Evolutionary conservation across 1,140 invertebrate species (phyloP).

Genomic region (Macrostomum lignano): DNA sequence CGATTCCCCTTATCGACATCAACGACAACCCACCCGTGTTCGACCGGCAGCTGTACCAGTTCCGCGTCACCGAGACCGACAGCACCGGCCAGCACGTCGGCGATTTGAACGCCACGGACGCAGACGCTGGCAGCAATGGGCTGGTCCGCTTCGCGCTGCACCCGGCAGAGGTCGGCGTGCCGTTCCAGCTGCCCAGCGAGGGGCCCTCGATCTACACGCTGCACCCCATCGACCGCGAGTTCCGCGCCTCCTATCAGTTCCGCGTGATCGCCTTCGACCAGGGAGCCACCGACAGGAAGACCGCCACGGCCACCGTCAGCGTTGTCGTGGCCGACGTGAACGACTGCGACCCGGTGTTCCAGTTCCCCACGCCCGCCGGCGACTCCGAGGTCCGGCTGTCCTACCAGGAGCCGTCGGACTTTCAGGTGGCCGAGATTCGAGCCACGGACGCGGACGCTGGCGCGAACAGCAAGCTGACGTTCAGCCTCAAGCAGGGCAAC

Average conservation of each 20-base stretch:
- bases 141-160: no score
- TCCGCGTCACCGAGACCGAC: slow-evolving; percentile 8
- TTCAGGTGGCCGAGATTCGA: no score
- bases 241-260: slow-evolving; percentile 43
- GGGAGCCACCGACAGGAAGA: slow-evolving; percentile 35
- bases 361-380: no score
- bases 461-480: no score
- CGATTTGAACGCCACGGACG: slow-evolving; percentile 7
- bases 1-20: slow-evolving; percentile 37
- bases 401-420: no score
- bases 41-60: slow-evolving; percentile 1
- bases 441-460: no score
- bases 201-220: no score
- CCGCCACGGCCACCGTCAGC: background rate
- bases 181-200: no score
- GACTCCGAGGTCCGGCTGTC: no score
- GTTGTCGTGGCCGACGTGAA: background rate
- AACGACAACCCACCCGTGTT: slow-evolving; percentile 19
- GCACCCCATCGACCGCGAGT: slow-evolving; percentile 71
- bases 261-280: slow-evolving; percentile 58
- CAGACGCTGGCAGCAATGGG: slow-evolving; percentile 5
- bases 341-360: background rate
- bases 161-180: no score
- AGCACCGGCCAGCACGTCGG: slow-evolving; percentile 6
- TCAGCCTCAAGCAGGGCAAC: no score